phyloP scores from a whole-genome alignment of 2,888 invertebrate genomes.

The Tetragonula carbonaria region DNA sequence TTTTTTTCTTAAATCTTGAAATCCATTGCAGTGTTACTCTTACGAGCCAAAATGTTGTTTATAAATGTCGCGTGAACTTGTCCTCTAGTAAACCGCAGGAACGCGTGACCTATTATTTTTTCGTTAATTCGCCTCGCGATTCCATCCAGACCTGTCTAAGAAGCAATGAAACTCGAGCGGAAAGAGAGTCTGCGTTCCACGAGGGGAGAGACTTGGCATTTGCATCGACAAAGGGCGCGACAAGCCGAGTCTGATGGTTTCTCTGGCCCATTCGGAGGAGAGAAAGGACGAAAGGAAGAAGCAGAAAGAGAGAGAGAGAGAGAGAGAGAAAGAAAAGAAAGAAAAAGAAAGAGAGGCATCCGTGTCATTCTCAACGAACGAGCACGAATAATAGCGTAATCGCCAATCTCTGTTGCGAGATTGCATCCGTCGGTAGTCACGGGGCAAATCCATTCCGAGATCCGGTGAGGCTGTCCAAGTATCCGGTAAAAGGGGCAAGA shows the following conservation, averaged over 20 bases:
- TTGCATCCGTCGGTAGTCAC: constrained; percentile 17
- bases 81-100: background rate
- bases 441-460: constrained; percentile 13
- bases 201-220: constrained; percentile 3
- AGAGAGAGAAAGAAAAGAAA: background rate
- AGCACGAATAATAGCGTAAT: constrained; percentile 33
- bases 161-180: constrained; percentile 6
- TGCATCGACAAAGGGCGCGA: constrained; percentile 6
- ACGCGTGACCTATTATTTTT: background rate
- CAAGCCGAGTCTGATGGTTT: background rate
- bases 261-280: background rate
- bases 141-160: background rate
- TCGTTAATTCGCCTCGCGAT: constrained; percentile 13
- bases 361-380: constrained; percentile 28
- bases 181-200: background rate
- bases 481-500: constrained; percentile 4
- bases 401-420: constrained; percentile 28
- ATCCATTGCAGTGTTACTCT: too few relatives aligned
- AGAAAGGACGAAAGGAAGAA: background rate
- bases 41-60: too few relatives aligned
- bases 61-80: too few relatives aligned
- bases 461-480: background rate
- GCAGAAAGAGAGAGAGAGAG: too few relatives aligned
- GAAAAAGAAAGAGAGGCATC: background rate
- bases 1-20: too few relatives aligned